phyloP scores from a whole-genome alignment of 2,888 invertebrate species.

The Drepanosiphum platanoidis region DNA sequence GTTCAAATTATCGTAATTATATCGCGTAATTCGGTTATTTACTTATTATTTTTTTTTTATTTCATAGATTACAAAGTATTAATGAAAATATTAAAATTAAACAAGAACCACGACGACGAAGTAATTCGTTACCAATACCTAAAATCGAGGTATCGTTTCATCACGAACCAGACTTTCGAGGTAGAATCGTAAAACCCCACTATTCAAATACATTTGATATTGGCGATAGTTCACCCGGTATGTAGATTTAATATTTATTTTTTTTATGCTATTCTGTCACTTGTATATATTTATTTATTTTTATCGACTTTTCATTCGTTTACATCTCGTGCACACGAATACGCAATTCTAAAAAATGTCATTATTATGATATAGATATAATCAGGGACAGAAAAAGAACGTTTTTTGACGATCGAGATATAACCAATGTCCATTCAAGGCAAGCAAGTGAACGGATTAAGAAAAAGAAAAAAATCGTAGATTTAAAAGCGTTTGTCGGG shows the following conservation, averaged over 20 bases:
- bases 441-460: conserved; percentile 85
- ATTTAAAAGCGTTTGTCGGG: conserved; percentile 90
- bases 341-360: no score
- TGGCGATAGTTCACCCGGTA: conserved; percentile 53
- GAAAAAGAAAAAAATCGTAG: conserved; percentile 90
- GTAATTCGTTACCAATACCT: conserved; percentile 92
- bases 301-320: neutral
- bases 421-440: conserved; percentile 67
- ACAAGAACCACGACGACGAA: conserved; percentile 84
- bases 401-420: conserved; percentile 53
- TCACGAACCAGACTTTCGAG: conserved; percentile 75
- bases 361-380: conserved; percentile 34
- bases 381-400: conserved; percentile 52
- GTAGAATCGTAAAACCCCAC: conserved; percentile 48
- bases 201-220: conserved; percentile 33
- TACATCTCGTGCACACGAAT: neutral
- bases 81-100: conserved; percentile 83
- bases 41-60: neutral
- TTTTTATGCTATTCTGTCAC: neutral
- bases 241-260: conserved; percentile 7
- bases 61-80: conserved; percentile 81
- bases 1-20: neutral
- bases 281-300: neutral
- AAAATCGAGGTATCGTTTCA: conserved; percentile 90
- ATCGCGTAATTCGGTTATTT: no score